phyloP scores from a whole-genome alignment of 1,140 invertebrate genomes.

The Amyelois transitella region DNA sequence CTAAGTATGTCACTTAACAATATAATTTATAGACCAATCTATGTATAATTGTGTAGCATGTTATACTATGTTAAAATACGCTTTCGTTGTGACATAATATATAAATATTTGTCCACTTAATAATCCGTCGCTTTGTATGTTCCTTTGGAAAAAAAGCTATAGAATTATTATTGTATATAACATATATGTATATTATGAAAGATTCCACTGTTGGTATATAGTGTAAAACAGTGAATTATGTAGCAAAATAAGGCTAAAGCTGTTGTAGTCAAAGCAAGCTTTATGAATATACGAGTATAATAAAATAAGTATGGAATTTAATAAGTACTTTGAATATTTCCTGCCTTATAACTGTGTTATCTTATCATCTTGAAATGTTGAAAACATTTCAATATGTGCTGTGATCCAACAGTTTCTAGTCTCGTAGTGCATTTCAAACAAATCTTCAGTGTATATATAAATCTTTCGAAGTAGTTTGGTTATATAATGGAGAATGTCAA shows the following conservation, averaged over 20 bases:
- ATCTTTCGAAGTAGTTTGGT: no score
- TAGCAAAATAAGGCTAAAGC: neutral
- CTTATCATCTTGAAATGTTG: conserved; percentile 38
- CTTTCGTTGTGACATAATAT: neutral
- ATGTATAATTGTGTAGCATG: neutral
- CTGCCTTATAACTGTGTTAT: conserved; percentile 48
- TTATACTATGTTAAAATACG: neutral
- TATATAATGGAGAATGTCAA: no score
- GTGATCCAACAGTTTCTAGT: conserved; percentile 47
- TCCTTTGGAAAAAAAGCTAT: neutral
- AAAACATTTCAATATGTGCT: conserved; percentile 47
- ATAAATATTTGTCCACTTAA: neutral
- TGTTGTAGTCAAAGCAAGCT: conserved; percentile 3
- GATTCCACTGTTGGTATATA: neutral
- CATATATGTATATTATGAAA: neutral
- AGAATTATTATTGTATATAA: neutral
- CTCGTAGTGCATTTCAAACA: conserved; percentile 38
- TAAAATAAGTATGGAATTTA: conserved; percentile 30
- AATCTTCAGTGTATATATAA: no score
- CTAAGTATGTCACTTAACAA: neutral
- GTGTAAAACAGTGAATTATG: neutral
- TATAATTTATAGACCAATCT: neutral
- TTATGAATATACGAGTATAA: conserved; percentile 10
- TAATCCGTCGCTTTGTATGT: neutral
- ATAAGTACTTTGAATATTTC: conserved; percentile 31